Percentiles rank a stretch among this genome's conserved stretches.
Evolutionary conservation across 2,113 vertebrate genomes (phyloP).

Genomic region (Hippopotamus amphibius): DNA sequence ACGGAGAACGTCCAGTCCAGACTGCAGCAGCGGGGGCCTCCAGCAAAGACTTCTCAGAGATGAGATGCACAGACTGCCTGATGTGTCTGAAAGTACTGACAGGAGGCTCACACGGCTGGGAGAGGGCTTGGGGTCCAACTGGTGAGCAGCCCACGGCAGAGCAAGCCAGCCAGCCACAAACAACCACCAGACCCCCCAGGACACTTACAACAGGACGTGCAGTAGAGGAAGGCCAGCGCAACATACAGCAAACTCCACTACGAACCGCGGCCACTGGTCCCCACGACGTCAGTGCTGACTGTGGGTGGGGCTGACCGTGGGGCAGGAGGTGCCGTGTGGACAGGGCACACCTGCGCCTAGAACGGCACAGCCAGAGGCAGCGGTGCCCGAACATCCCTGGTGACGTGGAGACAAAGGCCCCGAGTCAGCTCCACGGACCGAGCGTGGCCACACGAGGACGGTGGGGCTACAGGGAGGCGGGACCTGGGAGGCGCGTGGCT

Average conservation of each 20-base stretch:
- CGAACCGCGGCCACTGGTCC: accelerated
- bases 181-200: background rate
- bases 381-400: accelerated
- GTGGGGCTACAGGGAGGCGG: accelerated
- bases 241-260: accelerated
- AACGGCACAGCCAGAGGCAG: background rate
- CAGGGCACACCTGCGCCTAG: accelerated
- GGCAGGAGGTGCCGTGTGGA: accelerated
- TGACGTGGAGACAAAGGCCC: accelerated
- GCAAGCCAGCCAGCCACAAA: background rate
- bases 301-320: accelerated
- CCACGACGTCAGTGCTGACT: accelerated
- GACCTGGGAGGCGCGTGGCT: accelerated
- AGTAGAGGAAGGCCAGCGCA: background rate
- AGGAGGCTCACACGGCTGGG: background rate
- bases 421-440: accelerated
- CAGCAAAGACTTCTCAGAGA: background rate
- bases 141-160: background rate
- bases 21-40: background rate
- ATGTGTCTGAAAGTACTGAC: accelerated
- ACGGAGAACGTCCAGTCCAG: accelerated
- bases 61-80: accelerated
- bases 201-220: background rate
- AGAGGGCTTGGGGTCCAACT: background rate
- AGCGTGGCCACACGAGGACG: accelerated